Percentiles rank a stretch among this genome's conserved stretches.
Evolutionary conservation across 2,113 vertebrate genomes (phyloP).

Genomic region (Bubo blakistoni): DNA sequence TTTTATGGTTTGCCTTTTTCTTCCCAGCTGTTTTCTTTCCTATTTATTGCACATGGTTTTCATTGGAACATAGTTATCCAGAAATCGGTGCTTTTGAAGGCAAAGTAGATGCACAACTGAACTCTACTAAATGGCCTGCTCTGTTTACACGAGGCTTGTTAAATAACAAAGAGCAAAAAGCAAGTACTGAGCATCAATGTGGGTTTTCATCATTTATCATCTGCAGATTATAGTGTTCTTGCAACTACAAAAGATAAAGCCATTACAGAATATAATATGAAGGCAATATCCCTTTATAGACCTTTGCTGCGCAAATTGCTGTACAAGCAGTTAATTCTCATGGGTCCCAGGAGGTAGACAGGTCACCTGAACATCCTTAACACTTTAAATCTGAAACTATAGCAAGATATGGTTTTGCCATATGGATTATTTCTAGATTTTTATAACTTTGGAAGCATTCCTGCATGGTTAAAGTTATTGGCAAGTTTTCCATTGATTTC

Average conservation of each 20-base stretch:
- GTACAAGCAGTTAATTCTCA: background rate
- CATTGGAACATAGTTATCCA: background rate
- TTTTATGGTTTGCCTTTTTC: background rate
- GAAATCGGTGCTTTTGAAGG: background rate
- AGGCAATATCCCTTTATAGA: background rate
- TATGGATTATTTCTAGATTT: background rate
- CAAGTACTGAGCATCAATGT: background rate
- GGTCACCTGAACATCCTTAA: background rate
- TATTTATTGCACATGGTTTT: background rate
- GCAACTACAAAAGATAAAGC: background rate
- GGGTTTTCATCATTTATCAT: background rate
- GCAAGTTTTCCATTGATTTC: background rate
- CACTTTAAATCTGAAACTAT: background rate
- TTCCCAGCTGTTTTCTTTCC: slow-evolving; percentile 29
- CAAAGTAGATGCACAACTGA: background rate
- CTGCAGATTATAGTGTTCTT: background rate
- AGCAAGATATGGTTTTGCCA: background rate
- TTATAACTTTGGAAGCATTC: background rate
- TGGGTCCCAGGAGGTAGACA: background rate
- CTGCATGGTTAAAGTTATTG: background rate
- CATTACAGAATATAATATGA: background rate
- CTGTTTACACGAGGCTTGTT: background rate
- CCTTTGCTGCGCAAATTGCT: background rate
- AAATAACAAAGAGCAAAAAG: background rate
- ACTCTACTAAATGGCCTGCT: background rate